A percentile compares a stretch with the other conserved stretches of the same genome.
Conservation (phyloP, 23 tunicate genomes). For the Phallusia fumigata region DNA sequence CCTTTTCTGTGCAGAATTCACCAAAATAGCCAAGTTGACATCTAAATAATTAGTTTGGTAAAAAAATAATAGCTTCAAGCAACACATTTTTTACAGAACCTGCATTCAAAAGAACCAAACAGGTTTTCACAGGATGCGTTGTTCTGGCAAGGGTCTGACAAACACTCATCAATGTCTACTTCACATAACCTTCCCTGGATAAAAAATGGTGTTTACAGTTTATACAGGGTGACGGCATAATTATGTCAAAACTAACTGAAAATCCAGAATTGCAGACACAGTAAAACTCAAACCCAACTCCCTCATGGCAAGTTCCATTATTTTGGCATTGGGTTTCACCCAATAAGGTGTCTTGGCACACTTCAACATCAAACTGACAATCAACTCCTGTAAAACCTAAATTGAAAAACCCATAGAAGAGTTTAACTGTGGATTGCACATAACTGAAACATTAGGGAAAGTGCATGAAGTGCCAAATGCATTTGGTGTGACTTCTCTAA, state of each 20-base stretch:
- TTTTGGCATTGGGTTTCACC: not conserved
- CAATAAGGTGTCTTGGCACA: not conserved
- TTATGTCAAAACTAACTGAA: not conserved
- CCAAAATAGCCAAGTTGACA: not conserved
- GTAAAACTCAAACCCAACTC: not conserved
- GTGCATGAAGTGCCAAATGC: too few species aligned
- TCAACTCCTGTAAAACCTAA: constrained; percentile 6
- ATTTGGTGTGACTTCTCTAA: too few species aligned
- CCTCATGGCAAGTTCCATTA: not conserved
- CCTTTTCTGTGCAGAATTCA: not conserved
- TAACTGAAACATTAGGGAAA: too few species aligned
- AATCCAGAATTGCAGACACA: not conserved
- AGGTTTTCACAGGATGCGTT: constrained; percentile 24
- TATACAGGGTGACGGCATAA: not conserved
- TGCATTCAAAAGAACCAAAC: constrained; percentile 1
- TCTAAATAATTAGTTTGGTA: not conserved
- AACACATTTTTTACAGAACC: too few species aligned
- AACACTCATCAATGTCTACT: not conserved
- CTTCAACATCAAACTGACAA: not conserved
- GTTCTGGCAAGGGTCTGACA: constrained; percentile 23
- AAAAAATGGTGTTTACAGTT: not conserved
- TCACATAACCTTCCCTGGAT: not conserved
- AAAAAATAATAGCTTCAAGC: too few species aligned
- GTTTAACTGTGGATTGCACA: too few species aligned
- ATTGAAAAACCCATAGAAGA: not conserved